Conservation (phyloP, 2,888 invertebrate species). For the Phalera bucephala region DNA sequence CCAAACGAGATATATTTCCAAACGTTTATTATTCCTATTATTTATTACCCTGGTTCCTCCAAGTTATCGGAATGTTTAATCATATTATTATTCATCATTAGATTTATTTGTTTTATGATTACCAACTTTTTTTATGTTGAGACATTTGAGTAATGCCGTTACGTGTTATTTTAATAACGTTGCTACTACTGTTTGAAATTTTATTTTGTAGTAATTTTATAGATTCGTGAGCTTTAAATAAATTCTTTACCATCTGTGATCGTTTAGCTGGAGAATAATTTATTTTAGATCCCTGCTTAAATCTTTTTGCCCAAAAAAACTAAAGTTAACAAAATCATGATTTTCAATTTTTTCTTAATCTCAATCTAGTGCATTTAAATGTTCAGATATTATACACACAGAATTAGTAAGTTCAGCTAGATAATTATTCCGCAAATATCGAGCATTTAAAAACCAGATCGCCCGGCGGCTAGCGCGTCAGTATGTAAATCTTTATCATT, state of each 20-base stretch:
- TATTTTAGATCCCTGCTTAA: background rate
- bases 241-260: background rate
- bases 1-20: constrained; percentile 35
- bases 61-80: constrained; percentile 25
- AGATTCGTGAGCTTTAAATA: background rate
- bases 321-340: too few species aligned
- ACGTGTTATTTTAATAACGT: constrained; percentile 22
- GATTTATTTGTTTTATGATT: constrained; percentile 24
- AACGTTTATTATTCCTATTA: constrained; percentile 31
- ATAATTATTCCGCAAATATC: constrained; percentile 20
- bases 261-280: background rate
- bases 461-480: constrained; percentile 40
- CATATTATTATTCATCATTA: constrained; percentile 29
- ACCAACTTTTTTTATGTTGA: constrained; percentile 19
- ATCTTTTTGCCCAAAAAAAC: too few species aligned
- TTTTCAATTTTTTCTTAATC: too few species aligned
- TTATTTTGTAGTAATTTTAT: constrained; percentile 6
- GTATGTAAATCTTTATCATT: constrained; percentile 67
- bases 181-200: constrained; percentile 20
- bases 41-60: constrained; percentile 29
- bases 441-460: constrained; percentile 35
- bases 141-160: constrained; percentile 22
- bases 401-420: background rate
- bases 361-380: too few species aligned
- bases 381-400: too few species aligned